These are phyloP conservation scores for Troilus luridus DNA, from an alignment of 2,888 invertebrate species.

Conservation along the genomic window DNA sequence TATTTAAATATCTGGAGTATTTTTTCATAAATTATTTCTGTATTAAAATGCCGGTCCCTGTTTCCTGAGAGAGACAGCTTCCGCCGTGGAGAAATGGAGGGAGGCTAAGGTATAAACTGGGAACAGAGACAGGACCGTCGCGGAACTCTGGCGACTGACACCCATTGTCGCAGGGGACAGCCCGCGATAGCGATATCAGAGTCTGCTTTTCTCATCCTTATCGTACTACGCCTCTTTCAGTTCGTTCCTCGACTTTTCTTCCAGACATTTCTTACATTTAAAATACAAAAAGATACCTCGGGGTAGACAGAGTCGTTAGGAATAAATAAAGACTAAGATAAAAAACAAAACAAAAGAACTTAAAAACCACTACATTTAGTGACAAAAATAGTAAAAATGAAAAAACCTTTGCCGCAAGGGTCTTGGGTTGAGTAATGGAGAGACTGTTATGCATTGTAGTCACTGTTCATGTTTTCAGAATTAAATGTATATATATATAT, in stretches of 20 bases:
- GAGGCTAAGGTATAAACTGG: not conserved
- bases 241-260: not conserved
- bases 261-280: not conserved
- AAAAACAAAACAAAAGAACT: not conserved
- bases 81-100: not conserved
- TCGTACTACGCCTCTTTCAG: not conserved
- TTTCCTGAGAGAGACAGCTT: slow-evolving; percentile 13
- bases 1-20: not conserved
- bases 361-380: not conserved
- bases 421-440: too few relatives aligned
- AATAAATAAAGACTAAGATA: not conserved
- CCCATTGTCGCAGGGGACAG: not conserved
- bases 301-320: not conserved
- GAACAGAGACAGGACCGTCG: not conserved
- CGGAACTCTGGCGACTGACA: not conserved
- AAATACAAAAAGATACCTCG: not conserved
- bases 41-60: not conserved
- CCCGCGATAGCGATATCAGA: not conserved
- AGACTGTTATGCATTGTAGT: too few relatives aligned
- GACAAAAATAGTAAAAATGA: too few relatives aligned
- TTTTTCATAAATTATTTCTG: slow-evolving; percentile 1
- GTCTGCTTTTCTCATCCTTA: not conserved
- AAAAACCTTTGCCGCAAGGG: too few relatives aligned
- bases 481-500: too few relatives aligned
- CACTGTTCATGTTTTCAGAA: too few relatives aligned